Evolutionary conservation across 2,113 vertebrate species (phyloP), one percentile per base, ranked within the genome.

Genomic region (Aythya baeri): DNA sequence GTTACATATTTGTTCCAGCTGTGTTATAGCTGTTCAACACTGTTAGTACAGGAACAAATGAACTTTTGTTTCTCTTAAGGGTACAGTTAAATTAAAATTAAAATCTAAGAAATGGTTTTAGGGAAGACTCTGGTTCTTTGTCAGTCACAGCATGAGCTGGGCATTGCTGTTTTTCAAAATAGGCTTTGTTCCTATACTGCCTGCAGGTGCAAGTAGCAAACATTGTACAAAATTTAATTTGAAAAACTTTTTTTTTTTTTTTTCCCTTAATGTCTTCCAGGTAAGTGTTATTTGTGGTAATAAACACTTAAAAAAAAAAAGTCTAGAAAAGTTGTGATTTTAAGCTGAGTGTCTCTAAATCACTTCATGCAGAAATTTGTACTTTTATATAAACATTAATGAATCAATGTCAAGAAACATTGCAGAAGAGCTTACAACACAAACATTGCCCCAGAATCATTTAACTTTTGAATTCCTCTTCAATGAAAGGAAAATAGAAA

Each of bases 71-170:
- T 86, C 73, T 89, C 74, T 93, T 82, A 88, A 91, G 62, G 73
- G 44, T 65, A 76, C 9, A 62, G 21, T 78, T 65, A 86, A 68
- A 49, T 66, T 58, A 38, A 81, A 84, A 95, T 87, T 61, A 65
- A 89, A 94, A 89, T 63, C 46, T 2, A 20, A 83, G 18, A 7
- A 63, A 61, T 0, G 2, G 32, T 18, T 80, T 74, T 43, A 67
- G 57, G 26, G 65, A 86, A 91, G 26, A 0, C 0, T 17, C 27
- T 77, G 6, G 26, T 31, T 54, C 41, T 83, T 75, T 49, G 17
- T 65, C 43, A 5, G 0, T 54, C 3, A 1, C 0, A 0, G 8
- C n/a, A 8, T 13, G 67, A 80, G 41, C 4, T 89, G 59, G 50
- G 22, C 8, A 63, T 77, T 91, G 63, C 41, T 20, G 9, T 73